Conservation (phyloP, 2,888 invertebrate species). For the Horisme vitalbata region DNA sequence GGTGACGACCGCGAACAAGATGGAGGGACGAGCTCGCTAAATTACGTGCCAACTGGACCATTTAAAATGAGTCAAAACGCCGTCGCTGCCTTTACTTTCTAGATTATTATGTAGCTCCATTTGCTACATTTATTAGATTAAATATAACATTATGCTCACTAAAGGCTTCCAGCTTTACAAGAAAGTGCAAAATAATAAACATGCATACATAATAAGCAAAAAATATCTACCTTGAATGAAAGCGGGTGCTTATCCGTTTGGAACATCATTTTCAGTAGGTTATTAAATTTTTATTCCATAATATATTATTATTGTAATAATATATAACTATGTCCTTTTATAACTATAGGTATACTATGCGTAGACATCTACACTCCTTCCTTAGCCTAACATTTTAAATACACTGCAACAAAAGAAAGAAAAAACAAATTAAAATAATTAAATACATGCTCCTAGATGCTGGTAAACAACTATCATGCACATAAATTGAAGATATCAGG, state of each 20-base stretch:
- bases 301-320: slow-evolving; percentile 83
- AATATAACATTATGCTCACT: no score
- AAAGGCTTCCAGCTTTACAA: neutral
- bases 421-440: slow-evolving; percentile 60
- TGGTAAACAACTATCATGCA: slow-evolving; percentile 5
- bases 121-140: no score
- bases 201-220: slow-evolving; percentile 55
- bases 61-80: no score
- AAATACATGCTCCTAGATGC: slow-evolving; percentile 30
- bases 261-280: slow-evolving; percentile 53
- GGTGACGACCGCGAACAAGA: no score
- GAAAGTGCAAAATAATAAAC: slow-evolving; percentile 18
- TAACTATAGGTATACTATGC: slow-evolving; percentile 78
- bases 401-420: slow-evolving; percentile 77
- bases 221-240: slow-evolving; percentile 68
- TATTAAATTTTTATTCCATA: slow-evolving; percentile 65
- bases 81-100: no score
- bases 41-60: no score
- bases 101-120: no score
- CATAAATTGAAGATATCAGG: no score
- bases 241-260: slow-evolving; percentile 71
- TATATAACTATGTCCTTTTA: slow-evolving; percentile 81
- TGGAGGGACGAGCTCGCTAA: no score
- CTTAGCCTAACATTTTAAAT: slow-evolving; percentile 80
- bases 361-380: slow-evolving; percentile 79